phyloP scores from a whole-genome alignment of 1,140 invertebrate genomes.

The Drosophila cardini region DNA sequence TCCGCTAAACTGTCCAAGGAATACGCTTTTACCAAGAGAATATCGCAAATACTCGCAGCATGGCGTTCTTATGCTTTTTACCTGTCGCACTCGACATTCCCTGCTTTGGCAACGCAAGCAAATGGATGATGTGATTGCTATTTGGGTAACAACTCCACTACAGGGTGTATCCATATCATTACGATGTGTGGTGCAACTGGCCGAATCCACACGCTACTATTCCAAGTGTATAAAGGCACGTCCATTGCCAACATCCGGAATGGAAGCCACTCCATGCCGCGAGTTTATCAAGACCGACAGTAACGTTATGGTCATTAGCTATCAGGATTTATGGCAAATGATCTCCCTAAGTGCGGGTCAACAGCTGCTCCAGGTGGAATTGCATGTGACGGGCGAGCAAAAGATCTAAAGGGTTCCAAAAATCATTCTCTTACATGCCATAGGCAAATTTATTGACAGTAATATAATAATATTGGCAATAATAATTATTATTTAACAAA shows the following conservation, averaged over 20 bases:
- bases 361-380: constrained; percentile 48
- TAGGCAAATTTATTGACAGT: constrained; percentile 42
- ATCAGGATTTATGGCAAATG: constrained; percentile 36
- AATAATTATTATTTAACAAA: constrained; percentile 31
- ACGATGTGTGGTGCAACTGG: constrained; percentile 49
- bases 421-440: constrained; percentile 2
- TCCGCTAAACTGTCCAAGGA: constrained; percentile 51
- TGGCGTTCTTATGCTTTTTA: constrained; percentile 51
- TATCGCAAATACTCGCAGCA: constrained; percentile 61
- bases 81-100: constrained; percentile 54
- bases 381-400: constrained; percentile 48
- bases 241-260: constrained; percentile 13
- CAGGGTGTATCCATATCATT: constrained; percentile 38
- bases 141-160: constrained; percentile 56
- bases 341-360: constrained; percentile 29
- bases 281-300: constrained; percentile 61
- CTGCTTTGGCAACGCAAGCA: constrained; percentile 51
- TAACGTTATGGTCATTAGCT: constrained; percentile 57
- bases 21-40: constrained; percentile 44
- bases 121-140: constrained; percentile 48
- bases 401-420: constrained; percentile 21
- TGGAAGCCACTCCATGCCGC: constrained; percentile 14
- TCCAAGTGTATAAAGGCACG: constrained; percentile 48
- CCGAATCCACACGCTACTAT: constrained; percentile 43
- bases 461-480: no score